These are phyloP conservation scores for Enteromius mattozi DNA, from an alignment of 2,797 vertebrate genomes.

Conservation along the genomic window DNA sequence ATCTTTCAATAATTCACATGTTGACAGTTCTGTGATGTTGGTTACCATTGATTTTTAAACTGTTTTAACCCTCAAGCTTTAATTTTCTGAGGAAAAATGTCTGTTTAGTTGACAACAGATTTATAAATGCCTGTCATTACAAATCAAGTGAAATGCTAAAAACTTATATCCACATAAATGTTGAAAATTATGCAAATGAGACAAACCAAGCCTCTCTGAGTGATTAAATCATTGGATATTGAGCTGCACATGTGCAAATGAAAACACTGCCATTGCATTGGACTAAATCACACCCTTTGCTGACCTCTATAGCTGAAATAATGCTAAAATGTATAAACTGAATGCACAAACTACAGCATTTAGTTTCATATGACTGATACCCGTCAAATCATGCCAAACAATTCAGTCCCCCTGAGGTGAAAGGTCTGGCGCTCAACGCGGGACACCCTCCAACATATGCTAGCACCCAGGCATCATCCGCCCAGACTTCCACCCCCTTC, in stretches of 20 bases:
- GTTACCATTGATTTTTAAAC: neutral
- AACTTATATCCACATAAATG: neutral
- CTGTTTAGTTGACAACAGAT: neutral
- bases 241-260: neutral
- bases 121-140: neutral
- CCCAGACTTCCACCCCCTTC: conserved; percentile 48
- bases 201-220: neutral
- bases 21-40: neutral
- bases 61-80: neutral
- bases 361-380: conserved; percentile 31
- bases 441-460: conserved; percentile 62
- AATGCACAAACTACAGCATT: neutral
- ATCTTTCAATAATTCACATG: neutral
- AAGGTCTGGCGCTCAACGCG: conserved; percentile 72
- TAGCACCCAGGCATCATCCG: conserved; percentile 51
- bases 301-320: neutral
- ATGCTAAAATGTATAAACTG: neutral
- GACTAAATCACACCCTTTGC: neutral
- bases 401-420: conserved; percentile 57
- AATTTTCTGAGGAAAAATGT: neutral
- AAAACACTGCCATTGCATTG: neutral
- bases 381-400: conserved; percentile 63
- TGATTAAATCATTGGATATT: neutral
- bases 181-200: neutral
- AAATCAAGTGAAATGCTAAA: neutral